Conservation (phyloP, 1,140 invertebrate species). For the Venturia canescens region DNA sequence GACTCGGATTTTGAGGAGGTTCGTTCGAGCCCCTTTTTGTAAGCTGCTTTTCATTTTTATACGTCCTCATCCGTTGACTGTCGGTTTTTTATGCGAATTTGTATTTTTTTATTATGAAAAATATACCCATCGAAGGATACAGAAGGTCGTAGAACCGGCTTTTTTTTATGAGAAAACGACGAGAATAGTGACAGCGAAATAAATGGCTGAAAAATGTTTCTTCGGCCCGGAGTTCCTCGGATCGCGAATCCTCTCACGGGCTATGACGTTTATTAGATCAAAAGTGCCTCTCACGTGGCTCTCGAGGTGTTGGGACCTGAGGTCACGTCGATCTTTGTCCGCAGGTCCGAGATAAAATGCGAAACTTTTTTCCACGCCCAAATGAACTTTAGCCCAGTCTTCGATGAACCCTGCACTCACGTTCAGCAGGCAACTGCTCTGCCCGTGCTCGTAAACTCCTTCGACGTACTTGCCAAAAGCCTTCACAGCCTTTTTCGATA, state of each 20-base stretch:
- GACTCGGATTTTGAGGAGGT: background rate
- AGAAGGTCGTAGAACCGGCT: too few relatives aligned
- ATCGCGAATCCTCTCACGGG: background rate
- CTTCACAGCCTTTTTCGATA: background rate
- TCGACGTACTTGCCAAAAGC: slow-evolving; percentile 25
- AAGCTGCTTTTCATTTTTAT: background rate
- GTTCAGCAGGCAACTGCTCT: slow-evolving; percentile 27
- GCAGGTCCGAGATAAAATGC: slow-evolving; percentile 35
- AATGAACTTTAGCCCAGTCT: slow-evolving; percentile 40
- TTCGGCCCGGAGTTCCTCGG: background rate
- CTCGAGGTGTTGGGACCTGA: slow-evolving; percentile 19
- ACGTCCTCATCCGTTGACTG: background rate
- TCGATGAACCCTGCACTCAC: slow-evolving; percentile 34
- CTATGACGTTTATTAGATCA: slow-evolving; percentile 8
- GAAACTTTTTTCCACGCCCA: slow-evolving; percentile 37
- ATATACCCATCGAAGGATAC: background rate
- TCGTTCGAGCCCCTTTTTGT: background rate
- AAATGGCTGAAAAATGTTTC: background rate
- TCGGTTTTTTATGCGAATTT: background rate
- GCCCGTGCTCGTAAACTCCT: slow-evolving; percentile 25
- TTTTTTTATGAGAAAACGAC: background rate
- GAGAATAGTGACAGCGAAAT: background rate
- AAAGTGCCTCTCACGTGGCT: slow-evolving; percentile 23
- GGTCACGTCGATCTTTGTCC: slow-evolving; percentile 23
- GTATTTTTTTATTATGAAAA: background rate